Conservation (phyloP, 2,888 invertebrate species). For the Alloplasta piceator region DNA sequence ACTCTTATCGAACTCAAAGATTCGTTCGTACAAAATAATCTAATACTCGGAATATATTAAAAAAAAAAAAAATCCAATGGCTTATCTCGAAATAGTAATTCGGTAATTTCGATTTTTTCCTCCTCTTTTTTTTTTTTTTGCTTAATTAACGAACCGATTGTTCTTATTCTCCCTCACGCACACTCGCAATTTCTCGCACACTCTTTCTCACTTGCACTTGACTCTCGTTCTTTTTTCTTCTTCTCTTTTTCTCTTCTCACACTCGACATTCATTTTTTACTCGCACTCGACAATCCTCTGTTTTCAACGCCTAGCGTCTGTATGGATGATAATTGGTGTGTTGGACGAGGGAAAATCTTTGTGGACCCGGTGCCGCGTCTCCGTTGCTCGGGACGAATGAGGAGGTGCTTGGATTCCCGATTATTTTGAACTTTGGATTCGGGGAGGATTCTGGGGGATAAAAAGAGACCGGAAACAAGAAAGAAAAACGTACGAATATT, state of each 20-base stretch:
- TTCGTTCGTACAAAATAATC: slow-evolving; percentile 40
- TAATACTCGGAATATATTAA: slow-evolving; percentile 37
- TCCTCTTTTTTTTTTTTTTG: slow-evolving; percentile 49
- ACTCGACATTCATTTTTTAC: not conserved
- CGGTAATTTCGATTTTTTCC: too few species aligned
- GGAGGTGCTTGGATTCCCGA: slow-evolving; percentile 75
- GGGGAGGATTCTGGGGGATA: slow-evolving; percentile 75
- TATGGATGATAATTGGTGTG: slow-evolving; percentile 85
- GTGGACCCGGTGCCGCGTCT: slow-evolving; percentile 83
- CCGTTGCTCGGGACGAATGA: slow-evolving; percentile 77
- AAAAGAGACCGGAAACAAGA: slow-evolving; percentile 57
- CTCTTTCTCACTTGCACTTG: slow-evolving; percentile 24
- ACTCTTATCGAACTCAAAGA: slow-evolving; percentile 47
- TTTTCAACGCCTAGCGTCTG: slow-evolving; percentile 80
- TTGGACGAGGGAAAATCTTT: slow-evolving; percentile 83
- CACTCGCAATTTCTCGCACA: slow-evolving; percentile 47
- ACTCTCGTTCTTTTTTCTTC: slow-evolving; percentile 4
- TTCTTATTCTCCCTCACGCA: not conserved
- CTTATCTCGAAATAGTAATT: too few species aligned
- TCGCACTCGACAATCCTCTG: slow-evolving; percentile 58
- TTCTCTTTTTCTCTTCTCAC: slow-evolving; percentile 18
- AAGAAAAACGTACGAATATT: slow-evolving; percentile 14
- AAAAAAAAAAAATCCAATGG: slow-evolving; percentile 42
- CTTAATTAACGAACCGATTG: slow-evolving; percentile 27
- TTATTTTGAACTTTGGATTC: slow-evolving; percentile 79